Conservation (phyloP, 2,797 vertebrate genomes). For the Balearica regulorum region DNA sequence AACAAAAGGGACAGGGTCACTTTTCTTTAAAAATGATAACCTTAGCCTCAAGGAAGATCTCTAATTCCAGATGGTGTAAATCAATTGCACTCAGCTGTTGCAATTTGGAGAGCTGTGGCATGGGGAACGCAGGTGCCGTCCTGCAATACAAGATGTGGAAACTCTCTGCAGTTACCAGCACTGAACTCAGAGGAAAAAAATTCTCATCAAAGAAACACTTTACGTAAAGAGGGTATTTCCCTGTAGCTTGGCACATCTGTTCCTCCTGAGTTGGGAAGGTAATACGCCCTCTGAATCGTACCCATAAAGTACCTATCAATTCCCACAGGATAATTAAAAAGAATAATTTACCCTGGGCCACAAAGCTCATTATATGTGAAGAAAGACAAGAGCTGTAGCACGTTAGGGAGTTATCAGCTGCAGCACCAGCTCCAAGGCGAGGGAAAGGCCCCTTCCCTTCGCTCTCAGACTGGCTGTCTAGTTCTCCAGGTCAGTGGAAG, state of each 20-base stretch:
- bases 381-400: neutral
- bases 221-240: neutral
- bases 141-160: neutral
- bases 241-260: neutral
- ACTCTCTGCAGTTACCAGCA: neutral
- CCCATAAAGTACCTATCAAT: neutral
- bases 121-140: neutral
- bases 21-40: constrained; percentile 6
- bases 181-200: neutral
- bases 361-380: neutral
- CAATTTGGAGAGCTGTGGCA: neutral
- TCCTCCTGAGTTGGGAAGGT: neutral
- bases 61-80: constrained; percentile 14
- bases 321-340: neutral
- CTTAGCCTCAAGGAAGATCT: neutral
- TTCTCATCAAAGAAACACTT: neutral
- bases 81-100: neutral
- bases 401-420: neutral
- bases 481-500: neutral
- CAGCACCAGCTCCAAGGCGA: neutral
- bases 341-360: neutral
- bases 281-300: neutral
- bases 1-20: neutral
- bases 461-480: neutral
- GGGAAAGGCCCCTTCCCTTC: neutral